Conservation (phyloP, 2,888 invertebrate genomes). For the Volucella bombylans region DNA sequence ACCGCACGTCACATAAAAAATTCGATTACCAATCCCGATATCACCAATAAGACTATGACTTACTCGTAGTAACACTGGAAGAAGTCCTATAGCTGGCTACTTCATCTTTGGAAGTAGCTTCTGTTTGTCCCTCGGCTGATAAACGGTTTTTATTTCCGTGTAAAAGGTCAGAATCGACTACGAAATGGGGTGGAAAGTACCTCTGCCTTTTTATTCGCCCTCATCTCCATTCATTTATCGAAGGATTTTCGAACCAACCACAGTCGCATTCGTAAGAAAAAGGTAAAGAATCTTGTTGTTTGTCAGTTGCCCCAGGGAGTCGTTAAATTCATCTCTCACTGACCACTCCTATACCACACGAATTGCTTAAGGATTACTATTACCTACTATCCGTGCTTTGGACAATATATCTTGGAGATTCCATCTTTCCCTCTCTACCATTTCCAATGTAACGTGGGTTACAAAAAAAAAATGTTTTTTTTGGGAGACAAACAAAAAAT, state of each 20-base stretch:
- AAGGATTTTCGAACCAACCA: conserved; percentile 22
- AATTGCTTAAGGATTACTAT: conserved; percentile 32
- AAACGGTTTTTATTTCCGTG: conserved; percentile 62
- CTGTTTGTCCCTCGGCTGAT: conserved; percentile 62
- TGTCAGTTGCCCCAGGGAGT: conserved; percentile 61
- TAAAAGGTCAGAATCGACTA: conserved; percentile 51
- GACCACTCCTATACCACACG: conserved; percentile 56
- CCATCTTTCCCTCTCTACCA: conserved; percentile 25
- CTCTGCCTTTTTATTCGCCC: conserved; percentile 15
- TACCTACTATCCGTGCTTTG: neutral
- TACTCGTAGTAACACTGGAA: no score
- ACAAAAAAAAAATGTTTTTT: conserved; percentile 20
- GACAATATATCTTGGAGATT: conserved; percentile 30
- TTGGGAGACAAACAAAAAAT: conserved; percentile 9
- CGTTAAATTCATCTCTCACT: conserved; percentile 69
- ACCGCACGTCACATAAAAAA: conserved; percentile 72
- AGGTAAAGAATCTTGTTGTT: conserved; percentile 16
- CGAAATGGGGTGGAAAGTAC: conserved; percentile 72
- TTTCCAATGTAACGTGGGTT: neutral
- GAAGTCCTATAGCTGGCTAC: conserved; percentile 25
- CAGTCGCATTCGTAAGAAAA: conserved; percentile 27
- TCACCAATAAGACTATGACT: conserved; percentile 49
- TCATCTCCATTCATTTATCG: neutral
- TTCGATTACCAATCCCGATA: conserved; percentile 73
- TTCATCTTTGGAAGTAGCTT: conserved; percentile 37